Percentiles rank a stretch among this genome's conserved stretches.
phyloP scores from a whole-genome alignment of 30 jellyfish, hydroid and myxozoan genomes.

The Pseudorhiza aurosa region DNA sequence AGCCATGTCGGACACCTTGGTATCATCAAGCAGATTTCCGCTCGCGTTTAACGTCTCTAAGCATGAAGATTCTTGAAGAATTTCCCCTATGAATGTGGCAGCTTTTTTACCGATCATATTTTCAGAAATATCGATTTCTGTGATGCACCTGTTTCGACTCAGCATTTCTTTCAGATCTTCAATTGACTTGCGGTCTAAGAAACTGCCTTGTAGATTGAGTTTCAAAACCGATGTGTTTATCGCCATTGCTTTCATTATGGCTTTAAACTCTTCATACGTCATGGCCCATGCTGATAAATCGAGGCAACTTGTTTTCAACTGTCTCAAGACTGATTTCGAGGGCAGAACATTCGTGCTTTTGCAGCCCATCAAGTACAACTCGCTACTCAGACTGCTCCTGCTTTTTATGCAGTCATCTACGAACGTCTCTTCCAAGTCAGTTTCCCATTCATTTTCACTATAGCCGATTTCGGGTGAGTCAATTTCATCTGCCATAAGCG shows the following conservation, averaged over 20 bases:
- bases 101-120: slow-evolving; percentile 45
- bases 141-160: slow-evolving; percentile 20
- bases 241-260: slow-evolving; percentile 26
- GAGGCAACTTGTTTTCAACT: neutral
- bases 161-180: slow-evolving; percentile 23
- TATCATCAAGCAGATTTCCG: slow-evolving; percentile 55
- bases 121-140: slow-evolving; percentile 50
- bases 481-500: too few relatives aligned
- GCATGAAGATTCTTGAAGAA: neutral
- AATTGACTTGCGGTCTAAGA: slow-evolving; percentile 13
- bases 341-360: slow-evolving; percentile 1
- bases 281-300: slow-evolving; percentile 25
- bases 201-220: slow-evolving; percentile 45
- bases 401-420: neutral
- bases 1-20: slow-evolving; percentile 18
- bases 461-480: too few relatives aligned
- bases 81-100: slow-evolving; percentile 14
- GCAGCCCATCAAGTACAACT: neutral
- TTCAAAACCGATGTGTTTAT: slow-evolving; percentile 22
- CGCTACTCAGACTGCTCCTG: neutral
- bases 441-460: slow-evolving; percentile 42
- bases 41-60: slow-evolving; percentile 26
- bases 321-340: neutral
- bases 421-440: slow-evolving; percentile 45
- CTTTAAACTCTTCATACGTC: slow-evolving; percentile 33